Evolutionary conservation across 1,140 invertebrate species (phyloP).

Genomic region (Papilio polytes): DNA sequence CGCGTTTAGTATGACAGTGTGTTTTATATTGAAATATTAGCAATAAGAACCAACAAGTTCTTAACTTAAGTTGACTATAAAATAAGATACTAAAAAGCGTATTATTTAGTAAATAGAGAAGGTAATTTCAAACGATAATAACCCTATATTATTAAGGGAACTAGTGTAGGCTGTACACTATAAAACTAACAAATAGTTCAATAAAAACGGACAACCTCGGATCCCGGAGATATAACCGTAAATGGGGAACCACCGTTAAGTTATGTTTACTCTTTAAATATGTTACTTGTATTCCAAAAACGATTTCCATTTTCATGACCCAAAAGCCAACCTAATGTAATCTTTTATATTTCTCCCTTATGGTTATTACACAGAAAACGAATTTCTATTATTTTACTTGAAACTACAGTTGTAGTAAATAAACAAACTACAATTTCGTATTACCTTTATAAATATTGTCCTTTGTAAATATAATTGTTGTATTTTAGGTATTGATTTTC

Average conservation of each 20-base stretch:
- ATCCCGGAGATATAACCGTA: conserved; percentile 17
- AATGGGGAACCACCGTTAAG: conserved; percentile 6
- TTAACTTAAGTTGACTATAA: not conserved
- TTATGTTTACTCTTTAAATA: conserved; percentile 28
- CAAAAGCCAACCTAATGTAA: not conserved
- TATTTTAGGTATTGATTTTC: too few species aligned
- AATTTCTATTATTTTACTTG: not conserved
- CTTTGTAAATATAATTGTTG: too few species aligned
- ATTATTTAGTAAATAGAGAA: not conserved
- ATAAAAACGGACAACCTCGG: conserved; percentile 28
- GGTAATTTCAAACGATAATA: conserved; percentile 8
- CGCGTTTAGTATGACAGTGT: too few species aligned
- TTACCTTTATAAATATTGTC: too few species aligned
- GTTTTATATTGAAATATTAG: too few species aligned
- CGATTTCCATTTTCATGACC: conserved; percentile 19
- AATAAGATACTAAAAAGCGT: not conserved
- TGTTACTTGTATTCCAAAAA: conserved; percentile 34
- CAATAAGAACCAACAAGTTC: not conserved
- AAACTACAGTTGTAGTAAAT: not conserved
- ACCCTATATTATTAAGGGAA: not conserved
- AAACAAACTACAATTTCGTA: too few species aligned
- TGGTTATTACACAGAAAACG: not conserved
- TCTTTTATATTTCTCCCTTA: not conserved
- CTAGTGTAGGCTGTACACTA: not conserved
- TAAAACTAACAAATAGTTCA: conserved; percentile 26